Evolutionary conservation across 2,113 vertebrate genomes (phyloP), one percentile per base, ranked within the genome.

Genomic region (Muscicapa adusta): DNA sequence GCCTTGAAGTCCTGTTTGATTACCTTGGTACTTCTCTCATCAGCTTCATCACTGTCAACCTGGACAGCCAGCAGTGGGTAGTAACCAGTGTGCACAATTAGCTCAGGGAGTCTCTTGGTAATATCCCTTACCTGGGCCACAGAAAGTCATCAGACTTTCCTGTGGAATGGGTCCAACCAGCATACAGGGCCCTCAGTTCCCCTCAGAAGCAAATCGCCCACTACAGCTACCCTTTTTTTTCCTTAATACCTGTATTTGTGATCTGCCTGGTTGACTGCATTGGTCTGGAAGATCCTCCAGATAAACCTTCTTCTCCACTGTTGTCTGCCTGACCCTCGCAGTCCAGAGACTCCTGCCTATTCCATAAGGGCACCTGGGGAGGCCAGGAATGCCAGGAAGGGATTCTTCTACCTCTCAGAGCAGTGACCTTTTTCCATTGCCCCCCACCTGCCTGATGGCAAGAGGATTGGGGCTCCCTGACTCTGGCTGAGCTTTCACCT

Each of bases 41-140:
- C 36, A 58, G 1, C 18, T 18, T 38, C 0, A 0, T 24, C 10
- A 2, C 22, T 66, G 15, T 12, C 18, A 28, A 73, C 36, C 18
- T 36, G 18, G 67, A 88, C 15, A 66, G 45, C 18, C 18, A 81
- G 28, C 36, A 80, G 18, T 6, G 10, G 14, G 23, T 8, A 38
- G 36, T 24, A 43, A 65, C 15, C 34, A 88, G 50, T 8, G 43
- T 12, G 22, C 22, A 19, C 25, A 50, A 73, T 24, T 43, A 65
- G 22, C 29, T 26, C 51, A 58, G 12, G 22, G 36, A 65, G 4
- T 24, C 26, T 58, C 43, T 26, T 45, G 36, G 22, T 73, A 28
- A 43, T 18, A 57, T 19, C 36, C 36, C 15, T 43, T 28, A 80
- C 18, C 7, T 23, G 10, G 36, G 33, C 38, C 36, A 18, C 23